Base-by-base conservation (phyloP, 1,140 invertebrate genomes). In the Onthophagus taurus region DNA sequence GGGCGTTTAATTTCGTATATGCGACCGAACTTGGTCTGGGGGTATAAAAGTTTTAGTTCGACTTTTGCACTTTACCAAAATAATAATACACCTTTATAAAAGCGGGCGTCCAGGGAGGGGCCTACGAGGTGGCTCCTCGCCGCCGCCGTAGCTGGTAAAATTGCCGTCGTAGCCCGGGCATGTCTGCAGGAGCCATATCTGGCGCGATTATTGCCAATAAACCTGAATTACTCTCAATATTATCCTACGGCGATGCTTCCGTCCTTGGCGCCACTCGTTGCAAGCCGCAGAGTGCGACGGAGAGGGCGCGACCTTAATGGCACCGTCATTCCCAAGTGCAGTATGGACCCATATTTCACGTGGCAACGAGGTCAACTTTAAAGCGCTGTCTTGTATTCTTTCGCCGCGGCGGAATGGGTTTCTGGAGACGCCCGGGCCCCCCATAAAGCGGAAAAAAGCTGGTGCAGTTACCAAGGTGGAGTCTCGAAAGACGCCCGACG, bases 141-240 rank as follows among this genome's bases (percentile, higher is more conserved):
- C n/a, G n/a, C n/a, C n/a, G n/a, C n/a, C n/a, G n/a, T n/a, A n/a
- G 44, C 44, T 52, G 49, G 45, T 53, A 52, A 53, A 53, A 47
- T 50, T 47, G 50, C 52, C 35, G 48, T 46, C 46, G 44, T 26
- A 45, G 47, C 42, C n/a, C 42, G 42, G 46, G 52, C 52, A 51
- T 53, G 53, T 59, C 54, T 59, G 57, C 51, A 55, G 54, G 47
- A 49, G 57, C 57, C 53, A 53, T 59, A 60, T 52, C 53, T 51
- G 52, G 50, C 51, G 49, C 51, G 55, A 56, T 60, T 55, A 58
- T 57, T 57, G 52, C 50, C 54, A 58, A 60, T 60, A 58, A 53
- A 54, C 52, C 53, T 56, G 52, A 52, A 58, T 60, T 55, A 58
- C 53, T 52, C 54, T 58, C 39, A 55, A 59, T 55, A 59, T 59